Percentiles rank a stretch among this genome's conserved stretches.
Evolutionary conservation across 2,888 invertebrate genomes (phyloP).

Genomic region (Sphaerophoria rueppellii): DNA sequence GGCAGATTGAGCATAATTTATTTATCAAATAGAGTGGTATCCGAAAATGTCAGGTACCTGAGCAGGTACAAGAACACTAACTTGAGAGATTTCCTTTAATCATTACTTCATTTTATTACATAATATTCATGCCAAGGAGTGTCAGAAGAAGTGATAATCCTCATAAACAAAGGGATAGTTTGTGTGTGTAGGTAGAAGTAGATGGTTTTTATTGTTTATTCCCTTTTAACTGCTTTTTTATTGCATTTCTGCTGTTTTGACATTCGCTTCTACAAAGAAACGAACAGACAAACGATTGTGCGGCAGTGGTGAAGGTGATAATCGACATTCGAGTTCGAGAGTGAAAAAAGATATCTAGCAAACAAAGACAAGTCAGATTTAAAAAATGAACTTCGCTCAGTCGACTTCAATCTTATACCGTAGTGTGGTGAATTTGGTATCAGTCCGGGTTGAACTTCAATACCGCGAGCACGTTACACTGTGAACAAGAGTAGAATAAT

Average conservation of each 20-base stretch:
- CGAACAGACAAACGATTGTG: not conserved
- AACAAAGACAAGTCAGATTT: conserved; percentile 23
- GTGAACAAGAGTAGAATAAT: conserved; percentile 27
- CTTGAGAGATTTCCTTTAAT: no score
- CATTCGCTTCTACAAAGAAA: conserved; percentile 1
- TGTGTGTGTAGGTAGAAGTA: no score
- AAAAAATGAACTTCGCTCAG: conserved; percentile 36
- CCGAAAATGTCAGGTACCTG: no score
- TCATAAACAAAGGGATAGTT: no score
- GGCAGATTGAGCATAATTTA: no score
- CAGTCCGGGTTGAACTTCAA: conserved; percentile 65
- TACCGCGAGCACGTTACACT: conserved; percentile 45
- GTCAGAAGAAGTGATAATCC: no score
- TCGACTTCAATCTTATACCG: conserved; percentile 47
- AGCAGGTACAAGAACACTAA: no score
- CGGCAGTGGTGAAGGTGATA: not conserved
- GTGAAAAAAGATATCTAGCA: conserved; percentile 2
- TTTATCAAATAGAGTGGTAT: no score
- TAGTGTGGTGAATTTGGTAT: conserved; percentile 67
- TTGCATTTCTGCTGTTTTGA: conserved; percentile 11
- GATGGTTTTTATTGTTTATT: not conserved
- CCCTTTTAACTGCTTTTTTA: conserved; percentile 12
- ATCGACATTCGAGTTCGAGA: conserved; percentile 29
- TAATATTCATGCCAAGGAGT: no score
- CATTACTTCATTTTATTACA: no score